These are phyloP conservation scores for Plectropomus leopardus DNA, from an alignment of 2,113 vertebrate genomes.

Conservation along the genomic window DNA sequence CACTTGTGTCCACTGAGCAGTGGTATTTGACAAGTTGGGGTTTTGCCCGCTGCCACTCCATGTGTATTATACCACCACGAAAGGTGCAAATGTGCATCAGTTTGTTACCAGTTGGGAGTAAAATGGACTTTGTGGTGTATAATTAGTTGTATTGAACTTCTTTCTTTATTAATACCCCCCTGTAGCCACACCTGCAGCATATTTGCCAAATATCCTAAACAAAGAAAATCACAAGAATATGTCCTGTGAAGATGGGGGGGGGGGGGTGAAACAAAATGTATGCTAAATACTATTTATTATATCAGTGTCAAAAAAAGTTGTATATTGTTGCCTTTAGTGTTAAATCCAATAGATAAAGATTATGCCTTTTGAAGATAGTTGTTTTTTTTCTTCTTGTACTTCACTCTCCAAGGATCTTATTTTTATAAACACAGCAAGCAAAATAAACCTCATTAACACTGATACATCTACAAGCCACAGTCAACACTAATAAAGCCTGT, in stretches of 20 bases:
- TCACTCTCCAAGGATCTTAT: not conserved
- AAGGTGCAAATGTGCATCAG: no score
- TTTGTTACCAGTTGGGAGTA: no score
- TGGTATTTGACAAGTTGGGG: no score
- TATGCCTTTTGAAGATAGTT: not conserved
- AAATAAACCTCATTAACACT: slow-evolving; percentile 12
- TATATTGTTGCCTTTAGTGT: not conserved
- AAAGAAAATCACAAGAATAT: not conserved
- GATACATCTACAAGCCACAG: not conserved
- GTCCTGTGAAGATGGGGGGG: not conserved
- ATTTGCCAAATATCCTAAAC: not conserved
- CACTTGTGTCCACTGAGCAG: no score
- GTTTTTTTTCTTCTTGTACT: not conserved
- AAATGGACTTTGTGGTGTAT: no score
- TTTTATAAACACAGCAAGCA: not conserved
- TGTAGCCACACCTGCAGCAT: not conserved
- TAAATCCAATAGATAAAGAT: not conserved
- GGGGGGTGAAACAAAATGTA: not conserved
- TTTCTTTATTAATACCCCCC: not conserved
- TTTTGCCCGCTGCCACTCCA: no score
- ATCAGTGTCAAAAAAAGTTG: accelerated
- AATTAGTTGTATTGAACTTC: no score
- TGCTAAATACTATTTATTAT: not conserved
- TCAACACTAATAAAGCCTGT: not conserved
- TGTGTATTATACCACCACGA: no score